These are phyloP conservation scores for Orchesella flavescens DNA, from an alignment of 2,888 invertebrate species.

Conservation along the genomic window DNA sequence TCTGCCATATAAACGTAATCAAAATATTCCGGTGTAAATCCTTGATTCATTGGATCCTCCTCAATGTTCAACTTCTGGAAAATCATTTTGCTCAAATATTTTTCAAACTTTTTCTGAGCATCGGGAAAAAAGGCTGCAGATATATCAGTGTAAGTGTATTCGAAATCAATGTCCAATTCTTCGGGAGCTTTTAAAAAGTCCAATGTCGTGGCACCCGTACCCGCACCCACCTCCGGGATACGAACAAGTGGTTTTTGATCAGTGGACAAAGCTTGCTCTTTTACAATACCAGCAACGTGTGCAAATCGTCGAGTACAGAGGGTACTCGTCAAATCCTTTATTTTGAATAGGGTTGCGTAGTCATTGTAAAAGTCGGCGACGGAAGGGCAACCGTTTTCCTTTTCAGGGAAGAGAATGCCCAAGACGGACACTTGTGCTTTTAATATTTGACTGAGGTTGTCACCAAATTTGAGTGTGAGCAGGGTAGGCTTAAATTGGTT, in stretches of 20 bases:
- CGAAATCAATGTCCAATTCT: not conserved
- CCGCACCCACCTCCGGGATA: not conserved
- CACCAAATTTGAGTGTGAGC: conserved; percentile 1
- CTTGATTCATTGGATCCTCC: conserved; percentile 46
- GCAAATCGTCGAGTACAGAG: no score
- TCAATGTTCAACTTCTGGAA: conserved; percentile 49
- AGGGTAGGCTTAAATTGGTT: not conserved
- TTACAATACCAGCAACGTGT: no score
- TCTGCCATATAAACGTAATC: conserved; percentile 33
- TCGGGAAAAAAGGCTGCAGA: conserved; percentile 38
- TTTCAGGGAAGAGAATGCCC: conserved; percentile 46
- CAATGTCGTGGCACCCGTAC: not conserved
- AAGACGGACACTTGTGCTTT: conserved; percentile 23
- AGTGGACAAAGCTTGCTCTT: no score
- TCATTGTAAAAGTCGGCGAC: not conserved
- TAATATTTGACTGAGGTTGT: conserved; percentile 13
- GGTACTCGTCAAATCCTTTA: not conserved
- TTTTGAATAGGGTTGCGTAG: not conserved
- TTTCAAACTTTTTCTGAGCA: conserved; percentile 42
- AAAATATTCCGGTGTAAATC: conserved; percentile 42
- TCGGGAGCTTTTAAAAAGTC: not conserved
- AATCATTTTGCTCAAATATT: not conserved
- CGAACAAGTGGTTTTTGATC: not conserved
- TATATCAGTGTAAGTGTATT: conserved; percentile 56
- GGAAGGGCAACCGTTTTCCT: not conserved